Evolutionary conservation across 2,888 invertebrate genomes (phyloP), one percentile per base, ranked within the genome.

Genomic region (Spodoptera littoralis): DNA sequence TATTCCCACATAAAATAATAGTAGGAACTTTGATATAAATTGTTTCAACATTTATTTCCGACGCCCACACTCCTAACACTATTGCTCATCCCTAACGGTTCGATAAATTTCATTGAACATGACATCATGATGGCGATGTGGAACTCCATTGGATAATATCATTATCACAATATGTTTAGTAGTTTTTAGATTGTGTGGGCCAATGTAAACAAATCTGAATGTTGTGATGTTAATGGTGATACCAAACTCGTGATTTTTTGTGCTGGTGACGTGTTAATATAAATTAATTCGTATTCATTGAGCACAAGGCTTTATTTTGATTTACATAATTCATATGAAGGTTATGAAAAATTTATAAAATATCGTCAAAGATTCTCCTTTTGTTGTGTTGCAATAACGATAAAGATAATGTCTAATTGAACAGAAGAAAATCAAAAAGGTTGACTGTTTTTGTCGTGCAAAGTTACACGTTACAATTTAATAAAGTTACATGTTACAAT

Each of bases 71-170:
- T 44, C 51, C 61, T 53, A 27, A 41, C 42, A 27, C 30, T 30
- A 56, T 56, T 58, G 67, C 44, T 75, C 77, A 68, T 63, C 78
- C 78, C 72, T 77, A 70, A 64, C 63, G 48, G 65, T 58, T 56
- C 27, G 48, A 62, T 46, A 63, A 61, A 70, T 70, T 67, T 59
- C 49, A 73, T 70, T 76, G 51, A 71, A 46, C 43, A 73, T 80
- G 70, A 73, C 71, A 81, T 77, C 73, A 73, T 47, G 18, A 52
- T 71, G 67, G 67, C 56, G 64, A 30, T 44, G 5, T 36, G 36
- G 8, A 36, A 36, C 36, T 73, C 49, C 74, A 70, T 80, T 74
- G 58, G 43, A 65, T 54, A 36, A 36, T 36, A 58, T 69, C 66
- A 70, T 77, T 76, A 70, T 52, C 54, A 61, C 30, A 45, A 49